Evolutionary conservation across 2,113 vertebrate genomes (phyloP).

Genomic region (Charadrius vociferus): DNA sequence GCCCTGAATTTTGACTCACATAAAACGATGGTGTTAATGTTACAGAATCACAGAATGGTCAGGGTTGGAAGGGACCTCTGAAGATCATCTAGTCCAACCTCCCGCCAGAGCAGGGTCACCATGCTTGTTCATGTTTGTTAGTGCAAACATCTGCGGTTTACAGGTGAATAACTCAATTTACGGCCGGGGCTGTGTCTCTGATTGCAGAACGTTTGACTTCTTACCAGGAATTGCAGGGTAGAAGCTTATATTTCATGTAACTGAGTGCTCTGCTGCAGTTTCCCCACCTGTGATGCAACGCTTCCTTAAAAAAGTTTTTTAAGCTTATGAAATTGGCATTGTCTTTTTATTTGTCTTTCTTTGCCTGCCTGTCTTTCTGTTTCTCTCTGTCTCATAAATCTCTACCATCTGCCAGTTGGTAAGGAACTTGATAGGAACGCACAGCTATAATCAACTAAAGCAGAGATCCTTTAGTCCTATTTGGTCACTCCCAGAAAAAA

Average conservation of each 20-base stretch:
- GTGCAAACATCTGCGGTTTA: neutral
- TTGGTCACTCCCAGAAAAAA: neutral
- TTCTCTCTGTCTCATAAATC: neutral
- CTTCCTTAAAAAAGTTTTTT: neutral
- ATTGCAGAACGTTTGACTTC: neutral
- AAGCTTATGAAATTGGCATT: neutral
- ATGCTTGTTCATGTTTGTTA: too few species aligned
- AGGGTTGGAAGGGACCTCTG: too few species aligned
- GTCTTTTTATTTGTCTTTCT: neutral
- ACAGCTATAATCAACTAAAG: fast-evolving
- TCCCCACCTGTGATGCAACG: neutral
- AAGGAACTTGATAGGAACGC: neutral
- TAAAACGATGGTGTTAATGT: neutral
- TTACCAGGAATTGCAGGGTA: neutral
- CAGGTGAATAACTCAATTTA: neutral
- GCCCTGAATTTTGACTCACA: neutral
- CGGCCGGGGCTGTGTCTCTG: neutral
- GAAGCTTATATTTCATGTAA: neutral
- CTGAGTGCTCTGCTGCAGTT: neutral
- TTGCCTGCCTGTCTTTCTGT: neutral
- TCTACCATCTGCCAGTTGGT: neutral
- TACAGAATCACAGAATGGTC: too few species aligned
- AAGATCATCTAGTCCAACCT: too few species aligned
- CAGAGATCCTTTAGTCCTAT: neutral
- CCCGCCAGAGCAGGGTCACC: too few species aligned